Percentiles rank a stretch among this genome's conserved stretches.
Conservation (phyloP, 2,888 invertebrate genomes). For the Andrena hattorfiana region DNA sequence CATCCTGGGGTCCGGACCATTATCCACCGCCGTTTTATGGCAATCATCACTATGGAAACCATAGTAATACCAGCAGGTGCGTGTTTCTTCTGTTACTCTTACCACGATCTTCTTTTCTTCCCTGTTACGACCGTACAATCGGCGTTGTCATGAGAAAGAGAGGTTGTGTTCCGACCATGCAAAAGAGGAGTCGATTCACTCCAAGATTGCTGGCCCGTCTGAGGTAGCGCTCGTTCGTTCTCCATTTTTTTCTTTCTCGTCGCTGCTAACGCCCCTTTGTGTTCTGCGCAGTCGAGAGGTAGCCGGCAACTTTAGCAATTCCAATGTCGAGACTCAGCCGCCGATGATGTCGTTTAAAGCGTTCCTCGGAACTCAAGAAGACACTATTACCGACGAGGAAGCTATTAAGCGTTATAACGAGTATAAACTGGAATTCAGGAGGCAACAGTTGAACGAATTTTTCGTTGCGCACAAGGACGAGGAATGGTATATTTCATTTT, state of each 20-base stretch:
- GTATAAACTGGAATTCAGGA: conserved; percentile 98
- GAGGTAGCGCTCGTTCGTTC: conserved; percentile 70
- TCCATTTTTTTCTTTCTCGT: accelerated
- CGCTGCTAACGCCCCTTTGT: conserved; percentile 58
- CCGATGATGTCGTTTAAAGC: conserved; percentile 99
- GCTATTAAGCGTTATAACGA: conserved; percentile 98
- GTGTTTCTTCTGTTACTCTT: conserved; percentile 58
- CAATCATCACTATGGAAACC: conserved; percentile 88
- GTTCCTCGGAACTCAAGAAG: conserved; percentile 98
- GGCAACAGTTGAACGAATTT: conserved; percentile 98
- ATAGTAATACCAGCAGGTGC: conserved; percentile 82
- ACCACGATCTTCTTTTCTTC: conserved; percentile 23
- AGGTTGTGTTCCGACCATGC: conserved; percentile 52
- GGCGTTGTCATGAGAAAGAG: conserved; percentile 51
- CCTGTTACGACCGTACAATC: conserved; percentile 4
- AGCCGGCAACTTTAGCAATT: conserved; percentile 83
- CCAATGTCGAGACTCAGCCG: conserved; percentile 91
- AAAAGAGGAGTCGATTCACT: conserved; percentile 79
- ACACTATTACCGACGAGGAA: conserved; percentile 98
- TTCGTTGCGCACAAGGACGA: conserved; percentile 99
- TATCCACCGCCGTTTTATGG: conserved; percentile 86
- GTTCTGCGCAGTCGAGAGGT: conserved; percentile 79
- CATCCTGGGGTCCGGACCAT: conserved; percentile 80
- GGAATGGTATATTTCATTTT: conserved; percentile 94
- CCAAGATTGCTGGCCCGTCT: conserved; percentile 79